Evolutionary conservation across 2,888 invertebrate species (phyloP).

Genomic region (Drosophila prostipennis): DNA sequence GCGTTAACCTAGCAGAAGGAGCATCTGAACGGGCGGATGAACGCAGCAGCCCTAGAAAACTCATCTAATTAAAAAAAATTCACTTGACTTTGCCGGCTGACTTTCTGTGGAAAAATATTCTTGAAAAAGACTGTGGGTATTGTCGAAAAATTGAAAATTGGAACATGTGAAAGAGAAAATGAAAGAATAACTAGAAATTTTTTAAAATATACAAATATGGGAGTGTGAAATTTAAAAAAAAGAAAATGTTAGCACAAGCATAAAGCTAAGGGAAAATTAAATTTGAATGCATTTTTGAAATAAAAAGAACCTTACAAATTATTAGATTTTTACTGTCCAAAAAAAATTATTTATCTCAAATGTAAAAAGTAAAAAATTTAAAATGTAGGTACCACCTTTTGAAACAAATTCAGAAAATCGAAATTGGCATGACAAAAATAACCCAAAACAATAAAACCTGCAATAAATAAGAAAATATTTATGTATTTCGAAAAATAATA

Average conservation of each 20-base stretch:
- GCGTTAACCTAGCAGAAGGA: slow-evolving; percentile 62
- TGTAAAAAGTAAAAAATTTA: background rate
- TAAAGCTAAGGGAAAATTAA: background rate
- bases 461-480: background rate
- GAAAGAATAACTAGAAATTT: background rate
- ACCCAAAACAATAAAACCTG: no score
- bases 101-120: slow-evolving; percentile 24
- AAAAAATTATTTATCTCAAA: no score
- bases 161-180: slow-evolving; percentile 4
- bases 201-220: background rate
- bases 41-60: slow-evolving; percentile 47
- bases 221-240: background rate
- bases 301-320: no score
- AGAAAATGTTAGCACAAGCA: background rate
- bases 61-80: slow-evolving; percentile 70
- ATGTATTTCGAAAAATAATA: background rate
- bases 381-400: background rate
- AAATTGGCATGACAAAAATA: background rate
- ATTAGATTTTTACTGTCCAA: no score
- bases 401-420: no score
- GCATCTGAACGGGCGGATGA: slow-evolving; percentile 11
- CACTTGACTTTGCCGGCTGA: slow-evolving; percentile 44
- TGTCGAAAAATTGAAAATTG: background rate
- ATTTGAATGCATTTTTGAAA: no score
- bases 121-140: slow-evolving; percentile 3